Conservation (phyloP, 2,797 vertebrate species). For the Paedocypris micromegethes region DNA sequence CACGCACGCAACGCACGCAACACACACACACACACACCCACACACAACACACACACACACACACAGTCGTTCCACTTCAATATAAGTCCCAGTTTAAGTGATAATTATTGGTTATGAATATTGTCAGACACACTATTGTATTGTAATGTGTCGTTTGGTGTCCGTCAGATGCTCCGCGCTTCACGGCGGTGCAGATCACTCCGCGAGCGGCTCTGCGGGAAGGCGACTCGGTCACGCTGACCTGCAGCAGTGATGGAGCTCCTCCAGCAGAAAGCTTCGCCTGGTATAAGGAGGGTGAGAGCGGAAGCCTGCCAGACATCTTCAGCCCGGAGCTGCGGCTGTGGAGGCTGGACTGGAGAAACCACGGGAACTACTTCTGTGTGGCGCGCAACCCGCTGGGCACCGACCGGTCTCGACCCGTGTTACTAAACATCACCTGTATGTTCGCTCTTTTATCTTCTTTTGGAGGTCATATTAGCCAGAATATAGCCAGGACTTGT, state of each 20-base stretch:
- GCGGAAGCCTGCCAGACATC: constrained; percentile 69
- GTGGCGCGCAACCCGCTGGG: constrained; percentile 71
- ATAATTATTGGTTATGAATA: too few species aligned
- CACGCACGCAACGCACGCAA: too few species aligned
- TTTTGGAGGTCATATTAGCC: neutral
- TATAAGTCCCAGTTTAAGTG: too few species aligned
- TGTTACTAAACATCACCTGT: constrained; percentile 71
- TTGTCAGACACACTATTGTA: too few species aligned
- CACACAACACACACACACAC: too few species aligned
- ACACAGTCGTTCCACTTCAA: too few species aligned
- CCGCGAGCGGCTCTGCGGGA: constrained; percentile 57
- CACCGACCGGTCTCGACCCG: constrained; percentile 62
- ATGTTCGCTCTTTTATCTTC: constrained; percentile 31
- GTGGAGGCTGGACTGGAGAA: constrained; percentile 59
- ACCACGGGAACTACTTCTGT: constrained; percentile 70
- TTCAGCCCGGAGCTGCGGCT: constrained; percentile 67
- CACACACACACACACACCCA: too few species aligned
- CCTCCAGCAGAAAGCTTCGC: constrained; percentile 71
- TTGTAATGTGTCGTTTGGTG: neutral
- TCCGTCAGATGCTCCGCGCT: constrained; percentile 62
- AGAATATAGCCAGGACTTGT: neutral
- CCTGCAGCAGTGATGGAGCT: constrained; percentile 67
- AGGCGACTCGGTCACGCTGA: constrained; percentile 62
- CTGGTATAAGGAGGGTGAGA: constrained; percentile 74
- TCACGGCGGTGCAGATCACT: constrained; percentile 57